These are phyloP conservation scores for Setophaga coronata DNA, from an alignment of 2,113 vertebrate species.

Conservation along the genomic window DNA sequence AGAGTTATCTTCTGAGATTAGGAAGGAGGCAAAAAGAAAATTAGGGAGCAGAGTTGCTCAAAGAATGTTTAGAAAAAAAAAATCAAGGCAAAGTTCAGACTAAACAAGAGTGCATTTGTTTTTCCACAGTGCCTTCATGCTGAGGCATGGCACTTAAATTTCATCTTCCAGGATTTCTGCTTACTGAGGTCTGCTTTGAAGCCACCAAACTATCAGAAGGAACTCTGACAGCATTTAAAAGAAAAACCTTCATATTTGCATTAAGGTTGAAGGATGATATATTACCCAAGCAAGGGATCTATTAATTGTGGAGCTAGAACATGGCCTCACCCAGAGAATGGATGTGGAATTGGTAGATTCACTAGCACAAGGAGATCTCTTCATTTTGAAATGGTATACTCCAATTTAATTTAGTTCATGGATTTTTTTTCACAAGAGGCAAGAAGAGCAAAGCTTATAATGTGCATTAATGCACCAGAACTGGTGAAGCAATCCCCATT, in stretches of 20 bases:
- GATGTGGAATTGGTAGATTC: background rate
- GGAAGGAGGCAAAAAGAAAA: background rate
- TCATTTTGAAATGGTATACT: background rate
- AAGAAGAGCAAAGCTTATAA: background rate
- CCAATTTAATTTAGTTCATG: background rate
- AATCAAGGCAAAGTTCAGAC: slow-evolving; percentile 8
- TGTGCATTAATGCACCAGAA: background rate
- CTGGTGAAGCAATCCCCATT: background rate
- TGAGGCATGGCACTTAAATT: background rate
- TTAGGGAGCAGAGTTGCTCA: background rate
- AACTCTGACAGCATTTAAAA: background rate
- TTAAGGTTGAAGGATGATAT: background rate
- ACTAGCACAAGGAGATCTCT: background rate
- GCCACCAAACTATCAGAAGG: background rate
- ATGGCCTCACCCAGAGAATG: background rate
- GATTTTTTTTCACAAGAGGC: background rate
- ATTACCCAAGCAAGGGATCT: background rate
- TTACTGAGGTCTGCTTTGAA: background rate
- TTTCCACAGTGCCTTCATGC: background rate
- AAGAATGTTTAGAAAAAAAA: background rate
- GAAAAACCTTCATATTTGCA: background rate
- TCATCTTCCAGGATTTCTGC: background rate
- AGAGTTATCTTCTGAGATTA: background rate
- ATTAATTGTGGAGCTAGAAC: background rate
- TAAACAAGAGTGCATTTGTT: background rate